Evolutionary conservation across 2,113 vertebrate species (phyloP), one percentile per base, ranked within the genome.

Genomic region (Spheniscus mendiculus): DNA sequence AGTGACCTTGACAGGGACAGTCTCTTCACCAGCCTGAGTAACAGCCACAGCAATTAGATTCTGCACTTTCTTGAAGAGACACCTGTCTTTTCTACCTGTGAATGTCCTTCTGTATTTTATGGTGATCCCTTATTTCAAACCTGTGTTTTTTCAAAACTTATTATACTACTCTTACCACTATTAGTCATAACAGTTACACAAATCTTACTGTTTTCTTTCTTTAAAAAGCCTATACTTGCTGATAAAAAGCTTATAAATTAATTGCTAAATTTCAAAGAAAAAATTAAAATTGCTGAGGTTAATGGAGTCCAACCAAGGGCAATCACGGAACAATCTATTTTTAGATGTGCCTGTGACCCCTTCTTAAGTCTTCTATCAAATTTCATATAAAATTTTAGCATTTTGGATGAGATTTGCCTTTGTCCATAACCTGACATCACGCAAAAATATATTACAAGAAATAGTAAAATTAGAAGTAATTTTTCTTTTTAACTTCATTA

Each of bases 111-210:
- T 18, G 32, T 6, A 11, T 4, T 34, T 36, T 3, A 4, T 8
- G 74, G 3, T 4, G 7, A 38, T 4, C 40, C 45, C 42, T 18
- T 8, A 3, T 5, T 18, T 7, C 67, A 36, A 17, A 6, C 27
- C 40, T 10, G 8, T 3, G n/a, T 1, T 8, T 11, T 38, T 19
- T 3, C 1, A 1, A 42, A 44, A 50, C 12, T 15, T 3, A 3
- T 0, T 30, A 4, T 0, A 2, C 40, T 26, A 1, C 49, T 56
- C 38, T 10, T 4, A 7, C 5, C 19, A 5, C 11, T 1, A 0
- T 6, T 6, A 15, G 18, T 27, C 36, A 9, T 5, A 18, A 47
- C 53, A 4, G n/a, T 23, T 32, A 4, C 1, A 1, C 25, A 27
- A 12, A 0, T 10, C 26, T 9, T 10, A 2, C n/a, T 25, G 9